Evolutionary conservation across 2,888 invertebrate genomes (phyloP), one percentile per base, ranked within the genome.

Genomic region (Eustalomyia histrio): DNA sequence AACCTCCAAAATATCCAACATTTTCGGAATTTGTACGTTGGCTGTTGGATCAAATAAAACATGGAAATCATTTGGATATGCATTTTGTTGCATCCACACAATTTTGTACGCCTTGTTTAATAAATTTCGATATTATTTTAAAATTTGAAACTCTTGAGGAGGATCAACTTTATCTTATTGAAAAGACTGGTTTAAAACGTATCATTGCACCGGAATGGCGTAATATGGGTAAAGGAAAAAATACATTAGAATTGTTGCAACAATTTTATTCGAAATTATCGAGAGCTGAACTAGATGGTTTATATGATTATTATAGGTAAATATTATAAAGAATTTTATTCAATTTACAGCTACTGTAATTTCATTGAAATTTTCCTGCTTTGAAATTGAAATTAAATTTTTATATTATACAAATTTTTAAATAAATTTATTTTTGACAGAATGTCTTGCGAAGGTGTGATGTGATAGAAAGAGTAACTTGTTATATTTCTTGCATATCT

Each of bases 21-120:
- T 96, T 96, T 87, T 93, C 95, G 55, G 96, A 96, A 91, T 97
- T 97, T 84, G 94, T 96, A 0, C 91, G 93, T 67, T 96, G 95
- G 91, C 92, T 96, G 17, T 89, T 96, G 82, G 95, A 95, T 86
- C 94, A 95, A 83, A 93, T 94, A 79, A 92, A 91, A 84, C 86
- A 86, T 24, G 88, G 89, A 84, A 92, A 91, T 78, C 92, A 92
- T 7, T 91, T 96, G 83, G 96, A 97, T 88, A 96, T 96, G 95
- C 96, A 96, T 88, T 96, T 96, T 94, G 95, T 95, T n/a, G 95
- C 96, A 0, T 94, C 95, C 84, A 94, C 94, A 0, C 93, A 93
- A 86, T 96, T 96, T 89, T 97, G 96, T 88, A 96, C 96, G 39
- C 96, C 96, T 0, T 96, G 96, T 90, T 94, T 95, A 91, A 95